phyloP scores from a whole-genome alignment of 1,140 invertebrate genomes.

The Calephelis nemesis region DNA sequence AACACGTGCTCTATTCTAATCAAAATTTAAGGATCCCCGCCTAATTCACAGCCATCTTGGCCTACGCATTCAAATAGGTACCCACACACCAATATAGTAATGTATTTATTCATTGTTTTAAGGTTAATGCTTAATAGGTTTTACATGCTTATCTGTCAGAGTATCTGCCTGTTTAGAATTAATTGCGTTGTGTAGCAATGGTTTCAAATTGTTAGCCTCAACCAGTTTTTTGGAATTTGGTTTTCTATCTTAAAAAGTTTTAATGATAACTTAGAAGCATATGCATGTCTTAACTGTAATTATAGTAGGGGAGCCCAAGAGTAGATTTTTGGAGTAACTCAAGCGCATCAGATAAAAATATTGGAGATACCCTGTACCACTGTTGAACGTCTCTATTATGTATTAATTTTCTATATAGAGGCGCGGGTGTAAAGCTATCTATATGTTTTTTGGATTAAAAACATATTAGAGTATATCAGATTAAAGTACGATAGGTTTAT shows the following conservation, averaged over 20 bases:
- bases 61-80: constrained; percentile 15
- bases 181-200: neutral
- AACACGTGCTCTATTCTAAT: neutral
- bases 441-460: too few species aligned
- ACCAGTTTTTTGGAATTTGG: neutral
- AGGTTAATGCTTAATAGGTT: constrained; percentile 18
- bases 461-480: too few species aligned
- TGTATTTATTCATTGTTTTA: constrained; percentile 17
- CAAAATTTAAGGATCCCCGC: neutral
- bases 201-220: neutral
- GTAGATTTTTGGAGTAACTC: too few species aligned
- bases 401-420: too few species aligned
- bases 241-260: neutral
- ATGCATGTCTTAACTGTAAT: too few species aligned
- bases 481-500: too few species aligned
- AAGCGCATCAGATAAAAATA: too few species aligned
- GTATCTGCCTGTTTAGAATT: constrained; percentile 6
- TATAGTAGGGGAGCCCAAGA: too few species aligned
- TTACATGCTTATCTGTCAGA: constrained; percentile 15
- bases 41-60: constrained; percentile 9
- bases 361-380: too few species aligned
- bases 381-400: too few species aligned
- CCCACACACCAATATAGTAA: constrained; percentile 6
- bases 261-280: neutral
- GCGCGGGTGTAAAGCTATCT: too few species aligned